Base-by-base conservation (phyloP, 2,888 invertebrate species). In the Morinoia aosen region DNA sequence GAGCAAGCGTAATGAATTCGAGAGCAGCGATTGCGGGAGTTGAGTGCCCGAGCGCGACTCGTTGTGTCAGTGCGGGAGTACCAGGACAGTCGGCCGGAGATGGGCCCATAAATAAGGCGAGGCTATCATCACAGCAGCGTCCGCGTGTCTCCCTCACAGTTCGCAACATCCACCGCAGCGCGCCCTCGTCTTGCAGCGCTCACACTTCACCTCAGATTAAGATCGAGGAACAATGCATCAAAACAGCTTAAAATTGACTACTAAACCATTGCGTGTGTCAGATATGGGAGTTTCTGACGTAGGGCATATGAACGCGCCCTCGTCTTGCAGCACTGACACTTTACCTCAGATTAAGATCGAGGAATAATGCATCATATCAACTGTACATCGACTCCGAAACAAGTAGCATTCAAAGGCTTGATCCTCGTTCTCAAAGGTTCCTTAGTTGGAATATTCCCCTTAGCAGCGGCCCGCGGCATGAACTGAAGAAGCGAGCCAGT, bases 81-180 rank as follows among this genome's bases (percentile, higher is more conserved):
- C 33, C 76, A 33, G 76, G 76, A 61, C 61, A 76, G 76, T 33
- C 76, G 19, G 8, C 90, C 90, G 90, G 90, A 90, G 90, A 90
- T 90, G 90, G 12, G 40, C 8, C 48, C 48, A 90, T 90, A 90
- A 90, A 90, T 90, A 12, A 40, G 90, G 12, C 19, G 90, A 90
- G 40, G 90, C 90, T 90, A 90, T 40, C 90, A 90, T 90, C 90
- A 90, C 90, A 11, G 90, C 90, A 39, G 39, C 39, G 90, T 48
- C 40, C 90, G 48, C 48, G 48, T 48, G 48, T 48, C 48, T 48
- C 48, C 25, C 76, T 76, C 19, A 25, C 76, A 61, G 61, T 61
- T 61, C 61, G 61, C 61, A 61, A 61, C 61, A 61, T 61, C 61
- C 61, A 61, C 16, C 61, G 61, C 19, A 19, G 8, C 61, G 19